Conservation (phyloP, 1,140 invertebrate species). For the Lamellibrachia luymesi region DNA sequence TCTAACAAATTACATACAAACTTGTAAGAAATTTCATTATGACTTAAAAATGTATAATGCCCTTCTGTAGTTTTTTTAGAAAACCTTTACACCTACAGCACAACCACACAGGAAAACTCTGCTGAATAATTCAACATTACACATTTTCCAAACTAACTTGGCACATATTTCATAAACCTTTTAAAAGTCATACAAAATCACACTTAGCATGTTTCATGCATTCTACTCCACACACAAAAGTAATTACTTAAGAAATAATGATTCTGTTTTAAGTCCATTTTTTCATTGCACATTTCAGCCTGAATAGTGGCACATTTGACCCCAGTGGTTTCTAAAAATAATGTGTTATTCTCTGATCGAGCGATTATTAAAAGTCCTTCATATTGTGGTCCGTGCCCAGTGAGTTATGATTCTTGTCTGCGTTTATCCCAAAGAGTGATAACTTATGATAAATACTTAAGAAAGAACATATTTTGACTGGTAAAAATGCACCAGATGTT, state of each 20-base stretch:
- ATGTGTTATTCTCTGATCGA: too few relatives aligned
- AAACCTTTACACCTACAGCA: not conserved
- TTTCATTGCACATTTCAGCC: not conserved
- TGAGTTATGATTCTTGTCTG: too few relatives aligned
- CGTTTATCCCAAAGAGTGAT: too few relatives aligned
- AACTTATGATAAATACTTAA: too few relatives aligned
- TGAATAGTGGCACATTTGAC: not conserved
- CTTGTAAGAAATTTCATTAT: not conserved
- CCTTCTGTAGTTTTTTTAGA: not conserved
- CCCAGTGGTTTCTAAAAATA: too few relatives aligned
- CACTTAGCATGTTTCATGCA: not conserved
- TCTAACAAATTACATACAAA: not conserved
- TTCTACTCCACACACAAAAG: not conserved
- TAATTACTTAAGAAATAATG: not conserved
- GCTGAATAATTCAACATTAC: not conserved
- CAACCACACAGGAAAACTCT: too few relatives aligned
- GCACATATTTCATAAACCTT: not conserved
- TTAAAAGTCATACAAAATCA: not conserved
- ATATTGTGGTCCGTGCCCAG: too few relatives aligned
- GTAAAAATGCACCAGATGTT: too few relatives aligned
- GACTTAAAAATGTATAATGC: not conserved
- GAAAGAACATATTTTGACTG: too few relatives aligned
- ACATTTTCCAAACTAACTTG: not conserved
- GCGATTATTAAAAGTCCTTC: too few relatives aligned
- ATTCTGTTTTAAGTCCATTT: not conserved